These are phyloP conservation scores for Axis porcinus DNA, from an alignment of 2,113 vertebrate genomes.

Conservation along the genomic window DNA sequence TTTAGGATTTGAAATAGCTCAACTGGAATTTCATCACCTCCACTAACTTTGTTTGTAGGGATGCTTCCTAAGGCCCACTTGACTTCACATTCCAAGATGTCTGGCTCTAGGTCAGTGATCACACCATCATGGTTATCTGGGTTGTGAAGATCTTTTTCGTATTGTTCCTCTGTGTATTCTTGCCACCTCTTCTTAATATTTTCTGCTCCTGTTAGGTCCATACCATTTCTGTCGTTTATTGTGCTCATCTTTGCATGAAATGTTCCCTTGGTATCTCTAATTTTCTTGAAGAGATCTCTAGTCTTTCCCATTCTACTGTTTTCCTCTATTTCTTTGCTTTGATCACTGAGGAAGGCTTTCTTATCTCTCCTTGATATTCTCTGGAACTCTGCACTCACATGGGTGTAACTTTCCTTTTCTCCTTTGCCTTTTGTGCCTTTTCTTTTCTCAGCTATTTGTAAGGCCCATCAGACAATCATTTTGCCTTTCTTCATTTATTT, in stretches of 20 bases:
- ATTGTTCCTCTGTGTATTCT: background rate
- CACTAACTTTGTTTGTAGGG: accelerated
- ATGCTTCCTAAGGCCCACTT: background rate
- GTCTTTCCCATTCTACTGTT: background rate
- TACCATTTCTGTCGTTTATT: background rate
- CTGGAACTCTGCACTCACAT: background rate
- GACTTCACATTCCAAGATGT: background rate
- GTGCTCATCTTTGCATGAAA: background rate
- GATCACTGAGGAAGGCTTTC: background rate
- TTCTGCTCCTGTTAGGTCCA: background rate
- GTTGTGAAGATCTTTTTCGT: background rate
- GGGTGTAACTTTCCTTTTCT: background rate
- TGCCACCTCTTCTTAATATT: background rate
- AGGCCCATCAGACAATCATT: background rate
- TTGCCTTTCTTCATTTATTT: background rate
- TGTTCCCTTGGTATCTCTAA: background rate
- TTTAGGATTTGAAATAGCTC: background rate
- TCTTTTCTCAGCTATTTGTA: background rate
- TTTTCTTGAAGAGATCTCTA: background rate
- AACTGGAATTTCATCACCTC: background rate
- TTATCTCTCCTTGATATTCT: background rate
- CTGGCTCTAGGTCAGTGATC: background rate
- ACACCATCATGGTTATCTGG: background rate
- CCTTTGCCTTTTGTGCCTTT: background rate
- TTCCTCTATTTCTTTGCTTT: background rate